Conservation (phyloP, 2,888 invertebrate species). For the Chorisops tibialis region DNA sequence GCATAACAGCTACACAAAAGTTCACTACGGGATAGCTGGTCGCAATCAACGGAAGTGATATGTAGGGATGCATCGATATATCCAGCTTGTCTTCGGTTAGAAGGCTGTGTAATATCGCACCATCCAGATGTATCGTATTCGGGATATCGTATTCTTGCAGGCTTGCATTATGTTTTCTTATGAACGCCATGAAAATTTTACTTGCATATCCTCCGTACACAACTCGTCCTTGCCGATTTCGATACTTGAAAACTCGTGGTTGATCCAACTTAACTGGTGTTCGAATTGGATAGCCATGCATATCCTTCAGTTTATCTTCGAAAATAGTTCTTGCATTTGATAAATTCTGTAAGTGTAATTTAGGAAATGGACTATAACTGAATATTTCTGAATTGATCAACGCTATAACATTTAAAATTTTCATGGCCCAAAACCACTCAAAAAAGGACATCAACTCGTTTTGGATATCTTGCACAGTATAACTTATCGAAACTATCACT, state of each 20-base stretch:
- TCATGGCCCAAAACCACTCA: not conserved
- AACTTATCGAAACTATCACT: too few relatives aligned
- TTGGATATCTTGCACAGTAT: too few relatives aligned
- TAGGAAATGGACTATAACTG: not conserved
- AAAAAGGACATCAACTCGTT: too few relatives aligned
- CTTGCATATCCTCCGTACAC: not conserved
- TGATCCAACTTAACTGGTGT: not conserved
- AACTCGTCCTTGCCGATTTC: not conserved
- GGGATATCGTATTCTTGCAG: not conserved
- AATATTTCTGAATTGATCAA: not conserved
- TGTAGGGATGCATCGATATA: not conserved
- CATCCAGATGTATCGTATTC: not conserved
- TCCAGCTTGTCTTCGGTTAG: not conserved
- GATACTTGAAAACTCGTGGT: not conserved
- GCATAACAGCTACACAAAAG: not conserved
- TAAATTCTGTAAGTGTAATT: not conserved
- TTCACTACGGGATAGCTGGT: not conserved
- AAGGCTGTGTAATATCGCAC: not conserved
- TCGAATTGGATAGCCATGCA: not conserved
- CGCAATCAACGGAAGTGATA: too few relatives aligned
- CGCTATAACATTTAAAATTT: not conserved
- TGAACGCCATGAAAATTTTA: not conserved
- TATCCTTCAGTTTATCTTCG: conserved; percentile 1
- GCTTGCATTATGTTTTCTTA: not conserved
- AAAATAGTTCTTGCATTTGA: not conserved